Evolutionary conservation across 2,797 vertebrate genomes (phyloP), one percentile per base, ranked within the genome.

Genomic region (Leucoraja ocellata): DNA sequence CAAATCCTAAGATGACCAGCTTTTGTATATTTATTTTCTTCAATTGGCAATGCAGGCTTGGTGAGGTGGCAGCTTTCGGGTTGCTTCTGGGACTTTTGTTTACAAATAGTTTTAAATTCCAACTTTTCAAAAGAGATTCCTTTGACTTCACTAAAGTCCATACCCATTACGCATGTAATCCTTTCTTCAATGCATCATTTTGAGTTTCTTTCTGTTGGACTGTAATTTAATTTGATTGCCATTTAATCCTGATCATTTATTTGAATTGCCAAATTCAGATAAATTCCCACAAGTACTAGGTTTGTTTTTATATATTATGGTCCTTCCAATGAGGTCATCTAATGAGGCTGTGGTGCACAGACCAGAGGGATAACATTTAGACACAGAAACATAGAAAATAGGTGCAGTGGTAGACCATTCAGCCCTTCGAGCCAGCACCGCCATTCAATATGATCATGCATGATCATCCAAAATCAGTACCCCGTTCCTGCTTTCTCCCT

Each of bases 261-360:
- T 11, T 84, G 11, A 84, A n/a, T 86, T 86, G 61, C 83, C 83
- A 86, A 32, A 65, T n/a, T 0, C 61, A 86, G 13, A n/a, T 61
- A 61, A 86, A 18, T 86, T 86, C 83, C 65, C 83, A 86, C 58
- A 86, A 28, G 54, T 61, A n/a, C 81, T 84, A 28, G 81, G 54
- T 28, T 61, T 84, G 81, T 61, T 61, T 61, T 84, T 25, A 28
- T 28, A 61, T 14, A 61, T 11, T 6, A 25, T n/a, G 25, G 25
- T 10, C 25, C 25, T 77, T 9, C 74, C 74, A 1, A 54, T 23
- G 58, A 23, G 46, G 46, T 28, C 54, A 84, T 4, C 23, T 25
- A 61, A 3, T 61, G 21, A 61, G 58, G 81, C 81, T 61, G 0
- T 16, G 81, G 11, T 13, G 11, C 1, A 63, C 25, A 84, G 58